Percentiles rank a stretch among this genome's conserved stretches.
Conservation (phyloP, 2,113 vertebrate genomes). For the Micronisus gabar region DNA sequence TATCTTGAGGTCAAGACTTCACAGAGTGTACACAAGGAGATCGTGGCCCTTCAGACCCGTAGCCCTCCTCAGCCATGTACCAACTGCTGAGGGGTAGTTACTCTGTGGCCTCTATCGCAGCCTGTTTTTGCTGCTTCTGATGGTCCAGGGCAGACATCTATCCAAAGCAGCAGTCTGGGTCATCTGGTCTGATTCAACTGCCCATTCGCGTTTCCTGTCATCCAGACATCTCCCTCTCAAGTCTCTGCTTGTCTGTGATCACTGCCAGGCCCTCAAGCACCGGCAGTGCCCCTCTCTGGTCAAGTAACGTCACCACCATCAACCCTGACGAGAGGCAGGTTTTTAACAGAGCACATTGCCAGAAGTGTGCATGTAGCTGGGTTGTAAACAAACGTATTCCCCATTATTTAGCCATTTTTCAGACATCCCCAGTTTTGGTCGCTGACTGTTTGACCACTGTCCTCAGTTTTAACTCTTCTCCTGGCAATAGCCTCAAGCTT, state of each 20-base stretch:
- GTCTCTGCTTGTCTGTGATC: not conserved
- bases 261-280: not conserved
- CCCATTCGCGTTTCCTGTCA: not conserved
- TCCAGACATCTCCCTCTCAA: not conserved
- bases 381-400: not conserved
- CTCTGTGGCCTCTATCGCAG: not conserved
- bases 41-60: fast-evolving
- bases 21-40: fast-evolving
- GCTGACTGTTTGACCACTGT: not conserved
- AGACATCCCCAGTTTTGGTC: not conserved
- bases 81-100: not conserved
- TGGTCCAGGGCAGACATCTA: not conserved
- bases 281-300: not conserved
- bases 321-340: not conserved
- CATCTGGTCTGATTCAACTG: not conserved
- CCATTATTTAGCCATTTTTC: not conserved
- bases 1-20: not conserved
- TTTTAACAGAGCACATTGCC: not conserved
- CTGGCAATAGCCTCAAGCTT: constrained; percentile 18
- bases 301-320: not conserved
- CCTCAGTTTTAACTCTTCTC: not conserved
- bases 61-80: not conserved
- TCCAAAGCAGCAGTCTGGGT: not conserved
- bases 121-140: not conserved
- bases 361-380: not conserved